Evolutionary conservation across 2,113 vertebrate genomes (phyloP).

Genomic region (mouse (Mus musculus)): GRCm39 chr2:110672501-110673000

Average conservation of each 20-base stretch:
- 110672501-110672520: neutral
- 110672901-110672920: neutral
- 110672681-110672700: neutral
- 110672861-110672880: neutral
- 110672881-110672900: neutral
- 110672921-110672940: neutral
- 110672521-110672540: neutral
- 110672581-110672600: neutral
- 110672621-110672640: neutral
- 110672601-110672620: neutral
- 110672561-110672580: neutral
- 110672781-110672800: neutral
- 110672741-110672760: neutral
- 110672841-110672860: neutral
- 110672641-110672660: neutral
- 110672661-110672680: neutral
- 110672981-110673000: neutral
- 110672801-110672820: neutral
- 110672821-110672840: neutral
- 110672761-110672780: neutral
- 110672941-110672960: neutral
- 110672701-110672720: neutral
- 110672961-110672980: neutral
- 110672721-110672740: neutral
- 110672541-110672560: neutral